Percentiles rank a stretch among this genome's conserved stretches.
phyloP scores from a whole-genome alignment of 2,113 vertebrate species.

The Leptocoma aspasia region DNA sequence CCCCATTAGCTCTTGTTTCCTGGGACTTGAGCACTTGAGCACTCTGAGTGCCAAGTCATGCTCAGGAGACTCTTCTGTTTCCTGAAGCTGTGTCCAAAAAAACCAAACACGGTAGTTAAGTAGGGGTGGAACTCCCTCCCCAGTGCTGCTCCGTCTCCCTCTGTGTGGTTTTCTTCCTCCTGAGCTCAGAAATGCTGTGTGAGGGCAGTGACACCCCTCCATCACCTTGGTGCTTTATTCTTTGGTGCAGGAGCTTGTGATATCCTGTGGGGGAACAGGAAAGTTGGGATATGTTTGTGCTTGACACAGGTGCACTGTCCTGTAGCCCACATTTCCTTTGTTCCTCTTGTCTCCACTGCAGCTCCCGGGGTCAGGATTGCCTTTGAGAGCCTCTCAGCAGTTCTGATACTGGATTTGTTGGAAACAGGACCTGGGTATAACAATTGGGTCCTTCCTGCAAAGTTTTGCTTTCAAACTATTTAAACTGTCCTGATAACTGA shows the following conservation, averaged over 20 bases:
- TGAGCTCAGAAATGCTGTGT: background rate
- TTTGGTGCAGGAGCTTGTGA: no score
- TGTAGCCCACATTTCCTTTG: background rate
- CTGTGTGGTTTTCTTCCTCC: background rate
- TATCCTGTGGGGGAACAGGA: background rate
- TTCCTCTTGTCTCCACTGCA: background rate
- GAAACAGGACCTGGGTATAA: background rate
- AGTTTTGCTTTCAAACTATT: background rate
- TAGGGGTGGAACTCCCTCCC: background rate
- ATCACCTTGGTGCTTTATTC: background rate
- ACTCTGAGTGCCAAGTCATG: background rate
- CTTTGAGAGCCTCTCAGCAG: background rate
- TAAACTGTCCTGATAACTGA: background rate
- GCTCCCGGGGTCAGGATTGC: rapidly evolving
- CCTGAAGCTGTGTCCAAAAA: background rate
- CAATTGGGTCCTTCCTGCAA: background rate
- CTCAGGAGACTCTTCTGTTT: background rate
- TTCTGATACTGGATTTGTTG: background rate
- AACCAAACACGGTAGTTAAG: background rate
- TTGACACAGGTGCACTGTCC: background rate
- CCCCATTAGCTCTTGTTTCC: background rate
- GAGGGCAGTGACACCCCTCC: background rate
- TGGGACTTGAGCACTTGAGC: background rate
- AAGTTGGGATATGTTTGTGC: background rate
- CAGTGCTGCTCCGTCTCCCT: background rate